phyloP scores from a whole-genome alignment of 2,113 vertebrate species.

The Barnardius zonarius region DNA sequence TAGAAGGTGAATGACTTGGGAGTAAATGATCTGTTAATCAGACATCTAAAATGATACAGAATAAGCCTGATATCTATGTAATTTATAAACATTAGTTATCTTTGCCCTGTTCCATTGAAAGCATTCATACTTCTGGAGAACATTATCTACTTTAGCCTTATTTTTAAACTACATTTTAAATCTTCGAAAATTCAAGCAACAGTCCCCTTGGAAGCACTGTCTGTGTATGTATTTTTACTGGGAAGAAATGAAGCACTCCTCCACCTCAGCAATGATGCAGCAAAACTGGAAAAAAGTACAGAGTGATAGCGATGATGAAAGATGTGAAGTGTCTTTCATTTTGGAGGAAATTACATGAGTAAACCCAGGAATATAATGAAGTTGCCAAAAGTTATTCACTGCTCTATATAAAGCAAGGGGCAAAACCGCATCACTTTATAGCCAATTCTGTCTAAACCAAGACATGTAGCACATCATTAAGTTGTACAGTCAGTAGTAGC shows the following conservation, averaged over 20 bases:
- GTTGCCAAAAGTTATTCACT: not conserved
- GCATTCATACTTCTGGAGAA: not conserved
- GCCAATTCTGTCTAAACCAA: not conserved
- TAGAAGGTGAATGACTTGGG: not conserved
- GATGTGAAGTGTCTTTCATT: not conserved
- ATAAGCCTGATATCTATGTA: not conserved
- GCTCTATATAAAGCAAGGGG: not conserved
- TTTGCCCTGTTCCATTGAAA: not conserved
- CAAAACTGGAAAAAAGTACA: not conserved
- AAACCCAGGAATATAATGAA: not conserved
- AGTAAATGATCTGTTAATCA: not conserved
- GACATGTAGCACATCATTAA: accelerated
- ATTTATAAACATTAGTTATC: not conserved
- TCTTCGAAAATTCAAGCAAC: not conserved
- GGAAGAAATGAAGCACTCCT: not conserved
- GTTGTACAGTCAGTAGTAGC: not conserved
- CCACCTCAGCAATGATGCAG: not conserved
- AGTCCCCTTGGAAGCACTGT: not conserved
- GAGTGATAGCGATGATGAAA: not conserved
- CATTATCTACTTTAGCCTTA: not conserved
- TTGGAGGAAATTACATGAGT: not conserved
- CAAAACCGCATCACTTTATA: not conserved
- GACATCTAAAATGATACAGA: not conserved
- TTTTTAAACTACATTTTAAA: not conserved
- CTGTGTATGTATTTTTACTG: not conserved